Conservation (phyloP, 2,797 vertebrate species). For the Spheniscus humboldti region DNA sequence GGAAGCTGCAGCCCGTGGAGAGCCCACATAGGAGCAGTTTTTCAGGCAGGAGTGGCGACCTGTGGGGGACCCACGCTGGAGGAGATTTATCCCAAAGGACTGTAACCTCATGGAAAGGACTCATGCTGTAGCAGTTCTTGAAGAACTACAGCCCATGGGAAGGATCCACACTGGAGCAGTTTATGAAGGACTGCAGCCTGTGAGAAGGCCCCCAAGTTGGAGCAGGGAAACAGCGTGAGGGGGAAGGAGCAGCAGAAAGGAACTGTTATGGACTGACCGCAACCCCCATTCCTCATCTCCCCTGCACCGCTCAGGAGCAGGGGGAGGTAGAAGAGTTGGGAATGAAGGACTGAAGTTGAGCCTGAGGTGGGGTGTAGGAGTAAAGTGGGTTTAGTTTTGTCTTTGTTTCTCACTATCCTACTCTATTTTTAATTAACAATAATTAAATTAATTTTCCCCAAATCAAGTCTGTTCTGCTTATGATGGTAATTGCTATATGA, state of each 20-base stretch:
- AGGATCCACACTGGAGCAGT: neutral
- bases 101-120: neutral
- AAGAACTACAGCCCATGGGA: neutral
- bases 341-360: neutral
- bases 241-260: neutral
- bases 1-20: neutral
- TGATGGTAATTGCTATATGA: neutral
- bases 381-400: neutral
- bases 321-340: neutral
- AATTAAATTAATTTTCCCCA: neutral
- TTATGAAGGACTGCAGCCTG: neutral
- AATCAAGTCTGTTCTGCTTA: neutral
- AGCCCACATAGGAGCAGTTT: neutral
- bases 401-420: neutral
- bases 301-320: fast-evolving
- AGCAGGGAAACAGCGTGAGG: neutral
- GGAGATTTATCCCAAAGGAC: neutral
- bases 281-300: neutral
- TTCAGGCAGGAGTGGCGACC: neutral
- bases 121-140: neutral
- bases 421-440: neutral
- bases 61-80: fast-evolving
- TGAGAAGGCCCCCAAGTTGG: fast-evolving
- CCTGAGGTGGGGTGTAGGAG: neutral
- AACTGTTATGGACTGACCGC: neutral